Evolutionary conservation across 2,113 vertebrate species (phyloP).

Genomic region (Coracopsis vasa): DNA sequence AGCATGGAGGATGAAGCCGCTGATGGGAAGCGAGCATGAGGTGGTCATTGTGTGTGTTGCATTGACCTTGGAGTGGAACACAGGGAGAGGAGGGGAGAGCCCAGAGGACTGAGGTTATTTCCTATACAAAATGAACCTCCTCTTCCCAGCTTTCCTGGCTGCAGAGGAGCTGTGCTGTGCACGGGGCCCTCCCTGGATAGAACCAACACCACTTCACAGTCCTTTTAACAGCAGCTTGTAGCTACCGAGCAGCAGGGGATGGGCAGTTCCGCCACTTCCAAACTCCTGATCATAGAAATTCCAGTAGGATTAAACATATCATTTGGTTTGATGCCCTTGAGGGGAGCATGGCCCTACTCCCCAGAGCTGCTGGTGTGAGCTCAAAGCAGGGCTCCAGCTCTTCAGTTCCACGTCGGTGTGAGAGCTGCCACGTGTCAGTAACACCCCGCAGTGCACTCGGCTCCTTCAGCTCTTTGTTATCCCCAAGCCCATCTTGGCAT

Average conservation of each 20-base stretch:
- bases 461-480: background rate
- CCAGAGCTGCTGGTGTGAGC: background rate
- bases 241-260: background rate
- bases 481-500: background rate
- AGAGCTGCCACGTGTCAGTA: background rate
- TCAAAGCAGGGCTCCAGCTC: background rate
- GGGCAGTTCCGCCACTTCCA: background rate
- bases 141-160: background rate
- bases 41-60: background rate
- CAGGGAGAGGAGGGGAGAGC: background rate
- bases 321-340: background rate
- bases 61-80: too few relatives aligned
- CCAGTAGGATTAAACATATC: background rate
- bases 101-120: background rate
- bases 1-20: background rate
- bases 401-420: accelerated
- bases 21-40: background rate
- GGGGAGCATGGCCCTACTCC: accelerated
- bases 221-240: background rate
- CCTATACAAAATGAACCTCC: background rate
- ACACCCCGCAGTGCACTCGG: accelerated
- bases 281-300: background rate
- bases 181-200: background rate
- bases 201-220: background rate
- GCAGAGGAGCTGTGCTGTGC: background rate